Evolutionary conservation across 1,140 invertebrate species (phyloP).

Genomic region (Apis laboriosa): DNA sequence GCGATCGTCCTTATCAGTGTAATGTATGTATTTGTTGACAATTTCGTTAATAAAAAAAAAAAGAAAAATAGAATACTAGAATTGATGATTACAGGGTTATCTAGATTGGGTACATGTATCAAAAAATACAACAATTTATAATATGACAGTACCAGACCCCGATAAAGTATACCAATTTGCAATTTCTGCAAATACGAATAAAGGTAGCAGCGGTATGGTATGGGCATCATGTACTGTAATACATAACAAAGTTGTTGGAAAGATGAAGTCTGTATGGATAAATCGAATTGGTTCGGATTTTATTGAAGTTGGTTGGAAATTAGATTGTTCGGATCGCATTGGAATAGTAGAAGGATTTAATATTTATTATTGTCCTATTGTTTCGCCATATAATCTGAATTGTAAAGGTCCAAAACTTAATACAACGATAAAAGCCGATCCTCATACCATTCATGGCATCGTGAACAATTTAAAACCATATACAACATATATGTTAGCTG

Average conservation of each 20-base stretch:
- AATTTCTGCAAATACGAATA: constrained; percentile 85
- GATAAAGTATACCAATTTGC: constrained; percentile 85
- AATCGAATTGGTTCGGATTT: constrained; percentile 82
- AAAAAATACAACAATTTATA: constrained; percentile 76
- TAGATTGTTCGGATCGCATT: constrained; percentile 86
- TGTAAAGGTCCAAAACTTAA: constrained; percentile 79
- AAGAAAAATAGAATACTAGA: background rate
- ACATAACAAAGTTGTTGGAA: constrained; percentile 85
- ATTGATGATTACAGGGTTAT: constrained; percentile 77
- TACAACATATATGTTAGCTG: constrained; percentile 88
- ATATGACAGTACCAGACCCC: constrained; percentile 80
- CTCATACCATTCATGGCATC: constrained; percentile 73
- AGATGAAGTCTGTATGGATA: constrained; percentile 85
- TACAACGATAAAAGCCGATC: constrained; percentile 80
- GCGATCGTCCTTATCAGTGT: constrained; percentile 84
- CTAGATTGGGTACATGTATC: constrained; percentile 83
- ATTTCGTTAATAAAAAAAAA: background rate
- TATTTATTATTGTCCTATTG: constrained; percentile 86
- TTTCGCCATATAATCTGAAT: constrained; percentile 79
- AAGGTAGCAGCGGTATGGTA: constrained; percentile 87
- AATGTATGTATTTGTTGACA: constrained; percentile 73
- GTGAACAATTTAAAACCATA: constrained; percentile 85
- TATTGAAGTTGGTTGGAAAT: constrained; percentile 86
- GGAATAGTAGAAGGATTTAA: constrained; percentile 85
- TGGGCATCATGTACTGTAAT: constrained; percentile 89